These are phyloP conservation scores for Sebastes baramenuke DNA, from an alignment of 2,797 vertebrate genomes.

Conservation along the genomic window DNA sequence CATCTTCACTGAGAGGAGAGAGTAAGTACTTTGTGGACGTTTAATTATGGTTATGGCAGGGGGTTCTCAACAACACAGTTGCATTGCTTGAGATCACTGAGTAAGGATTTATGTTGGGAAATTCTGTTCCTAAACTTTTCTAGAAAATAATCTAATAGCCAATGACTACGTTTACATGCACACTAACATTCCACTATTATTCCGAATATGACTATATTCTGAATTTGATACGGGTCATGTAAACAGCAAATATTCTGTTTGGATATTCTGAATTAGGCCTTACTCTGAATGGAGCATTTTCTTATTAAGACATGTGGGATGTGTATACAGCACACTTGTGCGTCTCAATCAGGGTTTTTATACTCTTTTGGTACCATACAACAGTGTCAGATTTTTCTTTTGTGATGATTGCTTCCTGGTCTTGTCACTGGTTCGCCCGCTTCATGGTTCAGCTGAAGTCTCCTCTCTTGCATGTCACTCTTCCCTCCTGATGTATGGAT, in stretches of 20 bases:
- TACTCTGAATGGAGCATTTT: too few species aligned
- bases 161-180: neutral
- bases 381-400: neutral
- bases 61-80: neutral
- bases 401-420: neutral
- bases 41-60: neutral
- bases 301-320: too few species aligned
- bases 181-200: too few species aligned
- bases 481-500: constrained; percentile 86
- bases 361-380: neutral
- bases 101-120: neutral
- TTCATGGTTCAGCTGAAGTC: neutral
- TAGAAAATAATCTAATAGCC: neutral
- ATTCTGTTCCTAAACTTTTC: neutral
- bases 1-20: constrained; percentile 94
- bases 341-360: too few species aligned
- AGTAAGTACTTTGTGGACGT: constrained; percentile 82
- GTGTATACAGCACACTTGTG: too few species aligned
- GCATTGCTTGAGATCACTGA: neutral
- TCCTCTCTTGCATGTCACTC: constrained; percentile 42
- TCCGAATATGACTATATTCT: too few species aligned
- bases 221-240: too few species aligned
- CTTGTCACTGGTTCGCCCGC: neutral
- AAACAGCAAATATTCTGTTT: too few species aligned
- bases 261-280: neutral